Percentiles rank a stretch among this genome's conserved stretches.
Evolutionary conservation across 2,888 invertebrate genomes (phyloP).

Genomic region (Aspidiotus rigidus): DNA sequence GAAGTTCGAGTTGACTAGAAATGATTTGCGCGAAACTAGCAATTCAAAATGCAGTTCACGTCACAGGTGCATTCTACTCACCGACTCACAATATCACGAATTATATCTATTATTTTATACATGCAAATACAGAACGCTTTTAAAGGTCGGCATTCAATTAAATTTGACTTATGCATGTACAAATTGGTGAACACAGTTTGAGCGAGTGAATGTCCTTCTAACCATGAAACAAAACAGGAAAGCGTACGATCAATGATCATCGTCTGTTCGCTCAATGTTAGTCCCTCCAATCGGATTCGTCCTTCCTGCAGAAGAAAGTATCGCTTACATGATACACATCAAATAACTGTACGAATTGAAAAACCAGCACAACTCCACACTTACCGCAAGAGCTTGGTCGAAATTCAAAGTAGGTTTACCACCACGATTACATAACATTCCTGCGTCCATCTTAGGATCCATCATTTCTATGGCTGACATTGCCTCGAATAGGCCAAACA

Average conservation of each 20-base stretch:
- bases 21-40: no score
- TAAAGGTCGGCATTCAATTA: conserved; percentile 70
- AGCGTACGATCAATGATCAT: conserved; percentile 90
- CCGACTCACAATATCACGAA: conserved; percentile 68
- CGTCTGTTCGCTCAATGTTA: conserved; percentile 71
- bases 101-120: conserved; percentile 79
- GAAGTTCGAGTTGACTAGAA: no score
- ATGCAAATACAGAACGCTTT: conserved; percentile 79
- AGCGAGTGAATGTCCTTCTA: conserved; percentile 91
- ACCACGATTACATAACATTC: conserved; percentile 88
- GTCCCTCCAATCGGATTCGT: conserved; percentile 63
- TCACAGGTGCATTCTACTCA: conserved; percentile 10
- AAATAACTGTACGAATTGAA: conserved; percentile 8
- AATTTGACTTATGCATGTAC: conserved; percentile 82
- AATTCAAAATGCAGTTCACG: no score
- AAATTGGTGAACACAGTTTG: conserved; percentile 96
- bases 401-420: conserved; percentile 76
- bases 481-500: conserved; percentile 89
- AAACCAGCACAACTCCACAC: conserved; percentile 30
- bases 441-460: conserved; percentile 99
- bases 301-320: conserved; percentile 51
- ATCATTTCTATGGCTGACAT: conserved; percentile 99
- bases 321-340: no score
- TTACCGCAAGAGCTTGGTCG: conserved; percentile 64
- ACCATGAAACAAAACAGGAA: conserved; percentile 91